These are phyloP conservation scores for Hyperopisus bebe DNA, from an alignment of 2,113 vertebrate genomes.

Conservation along the genomic window DNA sequence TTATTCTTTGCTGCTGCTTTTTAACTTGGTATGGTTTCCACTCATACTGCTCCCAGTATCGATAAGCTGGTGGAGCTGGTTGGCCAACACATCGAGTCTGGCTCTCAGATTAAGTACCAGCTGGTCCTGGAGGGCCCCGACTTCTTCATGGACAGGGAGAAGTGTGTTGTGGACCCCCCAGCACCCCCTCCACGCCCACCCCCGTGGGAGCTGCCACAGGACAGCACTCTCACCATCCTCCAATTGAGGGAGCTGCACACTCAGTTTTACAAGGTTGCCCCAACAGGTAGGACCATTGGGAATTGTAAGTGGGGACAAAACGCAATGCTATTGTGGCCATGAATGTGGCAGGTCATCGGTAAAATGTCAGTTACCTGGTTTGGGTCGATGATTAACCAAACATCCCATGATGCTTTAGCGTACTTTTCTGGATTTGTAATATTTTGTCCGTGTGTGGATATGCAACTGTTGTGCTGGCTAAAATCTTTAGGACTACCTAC, in stretches of 20 bases:
- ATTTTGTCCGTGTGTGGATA: too few species aligned
- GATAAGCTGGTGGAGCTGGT: constrained; percentile 70
- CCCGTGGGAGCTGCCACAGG: constrained; percentile 51
- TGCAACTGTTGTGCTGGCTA: neutral
- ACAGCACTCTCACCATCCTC: constrained; percentile 57
- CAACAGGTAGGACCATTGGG: constrained; percentile 63
- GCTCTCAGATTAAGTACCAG: constrained; percentile 65
- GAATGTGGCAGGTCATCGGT: neutral
- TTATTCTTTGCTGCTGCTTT: neutral
- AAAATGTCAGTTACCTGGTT: neutral
- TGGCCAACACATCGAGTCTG: constrained; percentile 69
- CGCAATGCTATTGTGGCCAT: neutral
- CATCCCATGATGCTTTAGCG: neutral
- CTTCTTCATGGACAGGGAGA: constrained; percentile 69
- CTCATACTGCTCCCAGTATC: constrained; percentile 57
- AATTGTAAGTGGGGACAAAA: neutral
- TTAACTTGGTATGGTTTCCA: too few species aligned
- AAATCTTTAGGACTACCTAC: too few species aligned
- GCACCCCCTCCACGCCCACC: constrained; percentile 43
- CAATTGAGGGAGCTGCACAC: constrained; percentile 67
- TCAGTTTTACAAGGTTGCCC: constrained; percentile 65
- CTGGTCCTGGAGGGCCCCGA: constrained; percentile 64
- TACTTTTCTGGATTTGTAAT: too few species aligned
- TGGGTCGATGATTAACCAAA: neutral
- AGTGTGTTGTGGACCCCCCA: constrained; percentile 57